Conservation (phyloP, 1,140 invertebrate genomes). For the Macrotrachela quadricornifera region DNA sequence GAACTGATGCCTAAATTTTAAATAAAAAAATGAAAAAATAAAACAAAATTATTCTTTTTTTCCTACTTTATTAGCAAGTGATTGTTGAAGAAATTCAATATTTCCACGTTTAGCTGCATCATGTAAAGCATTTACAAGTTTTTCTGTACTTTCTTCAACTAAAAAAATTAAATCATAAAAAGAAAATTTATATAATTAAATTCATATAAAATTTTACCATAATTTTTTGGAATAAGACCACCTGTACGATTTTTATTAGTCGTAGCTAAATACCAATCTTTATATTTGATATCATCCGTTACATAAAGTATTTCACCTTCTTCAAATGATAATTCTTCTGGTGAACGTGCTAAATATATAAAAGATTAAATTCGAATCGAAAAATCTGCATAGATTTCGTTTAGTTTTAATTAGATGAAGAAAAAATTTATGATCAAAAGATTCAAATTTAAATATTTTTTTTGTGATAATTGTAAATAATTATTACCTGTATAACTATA, state of each 20-base stretch:
- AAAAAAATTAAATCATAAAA: background rate
- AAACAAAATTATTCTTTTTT: too few relatives aligned
- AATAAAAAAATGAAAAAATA: too few relatives aligned
- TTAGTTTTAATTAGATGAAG: too few relatives aligned
- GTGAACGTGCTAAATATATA: background rate
- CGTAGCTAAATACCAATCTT: constrained; percentile 4
- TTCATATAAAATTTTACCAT: background rate
- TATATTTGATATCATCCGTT: background rate
- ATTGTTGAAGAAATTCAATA: constrained; percentile 1
- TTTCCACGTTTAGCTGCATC: constrained; percentile 5
- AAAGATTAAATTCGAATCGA: too few relatives aligned
- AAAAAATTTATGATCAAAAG: too few relatives aligned
- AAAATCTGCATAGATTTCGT: too few relatives aligned
- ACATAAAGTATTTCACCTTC: constrained; percentile 4
- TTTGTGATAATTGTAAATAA: too few relatives aligned
- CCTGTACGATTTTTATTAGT: background rate
- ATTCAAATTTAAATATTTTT: too few relatives aligned
- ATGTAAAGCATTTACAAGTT: constrained; percentile 1
- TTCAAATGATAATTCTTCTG: background rate
- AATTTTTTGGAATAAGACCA: background rate
- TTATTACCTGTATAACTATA: too few relatives aligned
- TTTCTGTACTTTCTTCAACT: constrained; percentile 1
- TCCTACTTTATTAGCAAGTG: background rate
- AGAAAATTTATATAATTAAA: background rate
- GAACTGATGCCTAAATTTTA: too few relatives aligned